Evolutionary conservation across 2,888 invertebrate genomes (phyloP), one percentile per base, ranked within the genome.

Genomic region (Parelbella ahira): DNA sequence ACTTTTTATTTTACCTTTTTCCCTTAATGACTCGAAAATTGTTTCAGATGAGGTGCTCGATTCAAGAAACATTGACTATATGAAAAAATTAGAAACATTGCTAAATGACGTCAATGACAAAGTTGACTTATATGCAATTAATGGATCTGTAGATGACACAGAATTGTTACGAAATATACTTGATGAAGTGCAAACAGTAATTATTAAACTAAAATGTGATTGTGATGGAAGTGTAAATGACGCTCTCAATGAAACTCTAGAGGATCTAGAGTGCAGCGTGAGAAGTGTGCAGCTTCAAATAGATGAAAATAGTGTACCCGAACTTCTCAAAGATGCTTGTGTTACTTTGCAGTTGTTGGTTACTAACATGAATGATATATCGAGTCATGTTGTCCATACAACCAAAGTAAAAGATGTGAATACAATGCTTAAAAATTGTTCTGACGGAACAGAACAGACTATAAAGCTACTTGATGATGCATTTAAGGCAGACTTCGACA

Each of bases 221-320:
- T 80, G 73, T 47, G 80, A 80, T 48, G 69, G 70, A 20, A 56
- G 60, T 38, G 54, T 55, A 7, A 77, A 72, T 60, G 82, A 84
- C 46, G 63, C 72, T 58, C 71, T 86, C 50, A 80, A 78, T 68
- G 87, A 87, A 58, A 79, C 81, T 63, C 76, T 89, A 53, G 79
- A 84, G 54, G 87, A 87, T 56, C 76, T 87, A 74, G 87, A 87
- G 69, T 86, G 86, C 68, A 82, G 78, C 60, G 82, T 86, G 60
- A 81, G 86, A 55, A 86, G 84, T 69, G 81, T 86, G 2, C 84
- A 84, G 52, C 73, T 86, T 52, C 83, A 82, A 51, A 75, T 84
- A 30, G 76, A 73, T 54, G 84, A 86, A 60, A 70, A 72, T 10
- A 78, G 80, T 51, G 77, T 82, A 29, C 67, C 74, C 4, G 73